Evolutionary conservation across 1,140 invertebrate species (phyloP), one percentile per base, ranked within the genome.

Genomic region (Octopus bimaculoides): DNA sequence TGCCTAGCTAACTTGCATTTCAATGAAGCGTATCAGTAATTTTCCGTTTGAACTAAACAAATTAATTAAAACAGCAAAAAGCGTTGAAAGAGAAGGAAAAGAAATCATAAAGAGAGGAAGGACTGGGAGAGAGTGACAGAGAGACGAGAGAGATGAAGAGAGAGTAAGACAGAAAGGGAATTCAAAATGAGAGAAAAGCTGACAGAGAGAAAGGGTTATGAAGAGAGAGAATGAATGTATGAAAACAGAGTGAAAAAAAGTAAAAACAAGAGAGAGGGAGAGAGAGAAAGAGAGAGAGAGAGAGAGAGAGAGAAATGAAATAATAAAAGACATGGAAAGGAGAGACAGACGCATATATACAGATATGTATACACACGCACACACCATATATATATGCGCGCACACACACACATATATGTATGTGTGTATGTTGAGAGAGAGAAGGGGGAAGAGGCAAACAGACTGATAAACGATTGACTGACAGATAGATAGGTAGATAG

Each of bases 171-270:
- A 66, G 17, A 66, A 81, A 61, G 1, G 53, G 54, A 61, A 78
- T n/a, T 69, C 55, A 78, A 66, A 78, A 61, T 69, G 61, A 26
- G 56, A 78, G 61, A 78, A 61, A 78, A 26, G 12, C 3, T 14
- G 12, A 53, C 1, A n/a, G 10, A 78, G 17, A 52, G 53, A 53
- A 53, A n/a, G 5, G 12, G 12, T 9, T 52, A 1, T 14, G 17
- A 26, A 52, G 17, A 54, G 12, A 12, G 53, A 77, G 12, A 20
- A 12, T 52, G 12, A 26, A 12, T 8, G 20, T 8, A 52, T 7
- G 76, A 52, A 75, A 20, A 78, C 10, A 78, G 71, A 20, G 20
- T 41, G 75, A 17, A 79, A 56, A 79, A 56, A 54, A 14, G 53
- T 17, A 74, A 52, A 74, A 71, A 76, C 61, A 20, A 66, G 55